Conservation (phyloP, 2,797 vertebrate genomes). For the Tarsius wallacei region DNA sequence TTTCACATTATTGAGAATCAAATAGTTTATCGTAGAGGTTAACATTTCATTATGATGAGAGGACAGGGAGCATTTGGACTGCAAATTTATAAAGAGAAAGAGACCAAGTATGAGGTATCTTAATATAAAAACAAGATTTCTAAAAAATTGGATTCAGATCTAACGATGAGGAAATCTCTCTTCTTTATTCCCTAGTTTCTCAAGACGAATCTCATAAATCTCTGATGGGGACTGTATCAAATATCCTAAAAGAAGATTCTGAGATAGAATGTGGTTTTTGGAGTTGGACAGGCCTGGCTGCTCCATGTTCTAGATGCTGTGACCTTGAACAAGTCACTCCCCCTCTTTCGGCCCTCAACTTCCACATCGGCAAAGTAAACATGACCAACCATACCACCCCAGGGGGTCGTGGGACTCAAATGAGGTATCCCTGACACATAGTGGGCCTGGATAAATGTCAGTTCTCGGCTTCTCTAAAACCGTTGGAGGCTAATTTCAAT, state of each 20-base stretch:
- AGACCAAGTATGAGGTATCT: background rate
- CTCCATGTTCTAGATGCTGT: background rate
- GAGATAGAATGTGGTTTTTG: background rate
- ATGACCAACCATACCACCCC: background rate
- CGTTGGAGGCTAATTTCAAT: background rate
- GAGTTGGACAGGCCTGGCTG: background rate
- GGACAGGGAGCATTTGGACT: constrained; percentile 9
- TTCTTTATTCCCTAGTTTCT: constrained; percentile 53
- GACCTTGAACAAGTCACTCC: background rate
- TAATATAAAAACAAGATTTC: constrained; percentile 22
- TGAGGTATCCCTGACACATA: background rate
- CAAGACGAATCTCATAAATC: constrained; percentile 29
- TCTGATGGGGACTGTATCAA: background rate
- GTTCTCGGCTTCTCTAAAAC: background rate
- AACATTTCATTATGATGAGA: constrained; percentile 61
- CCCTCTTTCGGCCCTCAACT: background rate
- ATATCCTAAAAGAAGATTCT: constrained; percentile 7
- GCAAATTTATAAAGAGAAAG: constrained; percentile 45
- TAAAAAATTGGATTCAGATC: background rate
- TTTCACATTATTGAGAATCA: constrained; percentile 42
- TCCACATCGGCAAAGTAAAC: background rate
- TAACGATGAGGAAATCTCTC: background rate
- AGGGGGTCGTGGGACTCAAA: background rate
- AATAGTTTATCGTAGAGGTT: constrained; percentile 12
- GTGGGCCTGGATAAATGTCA: background rate